Evolutionary conservation across 2,888 invertebrate species (phyloP).

Genomic region (Dasysyrphus albostriatus): DNA sequence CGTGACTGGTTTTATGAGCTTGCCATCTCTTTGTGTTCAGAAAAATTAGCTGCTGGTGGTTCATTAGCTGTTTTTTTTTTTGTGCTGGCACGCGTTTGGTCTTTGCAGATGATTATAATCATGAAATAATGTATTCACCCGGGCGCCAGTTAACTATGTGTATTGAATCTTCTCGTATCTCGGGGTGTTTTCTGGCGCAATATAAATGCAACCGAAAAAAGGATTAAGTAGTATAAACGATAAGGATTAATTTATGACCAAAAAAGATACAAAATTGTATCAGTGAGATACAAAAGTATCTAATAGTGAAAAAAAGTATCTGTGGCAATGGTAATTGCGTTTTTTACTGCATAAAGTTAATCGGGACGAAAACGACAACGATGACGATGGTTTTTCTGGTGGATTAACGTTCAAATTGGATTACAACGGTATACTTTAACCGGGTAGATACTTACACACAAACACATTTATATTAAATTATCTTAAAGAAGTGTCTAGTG

Average conservation of each 20-base stretch:
- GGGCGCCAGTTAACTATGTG: constrained; percentile 33
- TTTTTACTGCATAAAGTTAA: constrained; percentile 8
- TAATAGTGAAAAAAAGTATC: constrained; percentile 15
- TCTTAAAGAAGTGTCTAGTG: constrained; percentile 42
- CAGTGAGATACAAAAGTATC: constrained; percentile 10
- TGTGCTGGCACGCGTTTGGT: constrained; percentile 68
- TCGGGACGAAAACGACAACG: background rate
- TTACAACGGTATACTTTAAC: constrained; percentile 29
- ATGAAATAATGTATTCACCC: constrained; percentile 19
- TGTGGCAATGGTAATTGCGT: constrained; percentile 58
- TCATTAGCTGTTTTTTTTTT: constrained; percentile 53
- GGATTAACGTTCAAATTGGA: constrained; percentile 66
- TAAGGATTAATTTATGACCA: constrained; percentile 67
- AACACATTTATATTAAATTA: background rate
- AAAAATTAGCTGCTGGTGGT: constrained; percentile 59
- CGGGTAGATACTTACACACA: background rate
- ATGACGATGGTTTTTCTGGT: constrained; percentile 12
- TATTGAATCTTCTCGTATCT: constrained; percentile 7
- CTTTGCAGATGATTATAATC: constrained; percentile 59
- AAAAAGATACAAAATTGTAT: constrained; percentile 24
- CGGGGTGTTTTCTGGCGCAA: constrained; percentile 13
- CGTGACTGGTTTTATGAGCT: constrained; percentile 34
- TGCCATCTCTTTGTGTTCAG: background rate
- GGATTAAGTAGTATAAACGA: constrained; percentile 59
- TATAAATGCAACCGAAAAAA: constrained; percentile 57